Conservation (phyloP, 2,888 invertebrate species). For the Galerucella calmariensis region DNA sequence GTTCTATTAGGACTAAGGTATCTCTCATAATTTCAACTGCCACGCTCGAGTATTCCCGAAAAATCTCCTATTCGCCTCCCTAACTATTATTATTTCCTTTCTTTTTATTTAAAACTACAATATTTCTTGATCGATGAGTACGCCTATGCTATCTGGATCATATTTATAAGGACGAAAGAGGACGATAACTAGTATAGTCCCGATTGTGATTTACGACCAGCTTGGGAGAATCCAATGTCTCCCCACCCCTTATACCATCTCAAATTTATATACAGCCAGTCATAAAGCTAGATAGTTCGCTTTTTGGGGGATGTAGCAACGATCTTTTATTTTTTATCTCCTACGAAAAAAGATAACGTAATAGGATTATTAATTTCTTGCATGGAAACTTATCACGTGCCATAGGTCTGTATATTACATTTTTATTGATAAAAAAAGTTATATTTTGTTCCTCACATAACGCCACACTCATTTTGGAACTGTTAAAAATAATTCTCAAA, state of each 20-base stretch:
- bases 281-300: constrained; percentile 47
- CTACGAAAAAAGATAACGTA: constrained; percentile 16
- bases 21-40: too few relatives aligned
- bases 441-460: too few relatives aligned
- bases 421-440: not conserved
- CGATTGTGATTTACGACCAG: constrained; percentile 60
- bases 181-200: constrained; percentile 61
- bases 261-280: constrained; percentile 49
- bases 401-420: not conserved
- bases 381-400: not conserved
- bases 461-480: too few relatives aligned
- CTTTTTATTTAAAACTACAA: not conserved
- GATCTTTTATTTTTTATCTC: constrained; percentile 42
- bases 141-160: constrained; percentile 11
- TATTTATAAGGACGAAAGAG: constrained; percentile 52
- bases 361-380: constrained; percentile 26
- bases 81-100: too few relatives aligned
- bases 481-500: too few relatives aligned
- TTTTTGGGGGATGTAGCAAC: constrained; percentile 36
- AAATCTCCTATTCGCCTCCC: too few relatives aligned
- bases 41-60: too few relatives aligned
- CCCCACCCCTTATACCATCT: constrained; percentile 58
- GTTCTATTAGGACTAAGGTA: too few relatives aligned
- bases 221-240: constrained; percentile 53
- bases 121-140: not conserved